Base-by-base conservation (phyloP, 1,140 invertebrate species). In the Drosophila ambigua region DNA sequence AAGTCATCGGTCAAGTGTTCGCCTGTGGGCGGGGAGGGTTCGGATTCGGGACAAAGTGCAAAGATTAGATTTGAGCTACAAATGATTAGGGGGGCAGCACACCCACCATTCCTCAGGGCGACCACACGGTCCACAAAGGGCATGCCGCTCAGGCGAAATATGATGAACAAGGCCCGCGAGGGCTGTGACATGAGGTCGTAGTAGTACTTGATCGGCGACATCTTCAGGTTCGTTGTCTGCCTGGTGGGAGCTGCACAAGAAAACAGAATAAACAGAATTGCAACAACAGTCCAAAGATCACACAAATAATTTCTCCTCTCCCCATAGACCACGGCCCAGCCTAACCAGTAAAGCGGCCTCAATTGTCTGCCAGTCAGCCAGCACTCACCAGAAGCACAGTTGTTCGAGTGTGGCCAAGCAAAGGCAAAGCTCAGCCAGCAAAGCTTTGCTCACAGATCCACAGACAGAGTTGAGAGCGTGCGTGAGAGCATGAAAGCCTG, bases 181-280 rank as follows among this genome's bases (percentile, higher is more conserved):
- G 96, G 96, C 90, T 96, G 96, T 1, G 96, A 97, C 92, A 97
- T 93, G 9, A 96, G 92, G 92, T 96, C 95, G 72, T 93, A 95
- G 84, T 96, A 97, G 31, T 94, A 93, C 79, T 94, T 49, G 16
- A 81, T 71, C 24, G 78, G 50, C 54, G 75, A 80, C 60, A 59
- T 78, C 16, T 26, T 60, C 13, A 73, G 51, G 63, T 66, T 67
- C 5, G 78, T 62, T 11, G 61, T 6, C 43, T 43, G 59, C 24
- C 74, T 52, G 1, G 4, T 51, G 5, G 61, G 50, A 65, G 57
- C 81, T 85, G 68, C 8, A 66, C 46, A 48, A 35, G 5, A 49
- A 59, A 48, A 53, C 26, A 48, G 49, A 46, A 15, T 8, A 16
- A 46, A 7, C 13, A 16, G 23, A 20, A 13, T 16, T 6, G 6